Evolutionary conservation across 2,797 vertebrate genomes (phyloP).

Genomic region (Lepidocolaptes lacrymiger): DNA sequence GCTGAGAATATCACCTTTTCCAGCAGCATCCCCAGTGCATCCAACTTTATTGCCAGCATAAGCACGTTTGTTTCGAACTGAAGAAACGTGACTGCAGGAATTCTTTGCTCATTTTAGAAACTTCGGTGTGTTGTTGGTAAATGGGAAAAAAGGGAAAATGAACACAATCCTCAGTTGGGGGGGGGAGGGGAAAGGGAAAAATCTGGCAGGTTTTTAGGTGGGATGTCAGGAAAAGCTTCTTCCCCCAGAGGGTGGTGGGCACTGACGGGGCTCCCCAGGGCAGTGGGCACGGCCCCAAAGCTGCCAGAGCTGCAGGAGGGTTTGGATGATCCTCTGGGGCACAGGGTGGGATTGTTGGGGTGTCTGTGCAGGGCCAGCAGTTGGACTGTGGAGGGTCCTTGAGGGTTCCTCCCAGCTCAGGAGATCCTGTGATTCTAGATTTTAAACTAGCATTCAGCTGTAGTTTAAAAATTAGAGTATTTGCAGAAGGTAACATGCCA

Average conservation of each 20-base stretch:
- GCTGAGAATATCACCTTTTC: not conserved
- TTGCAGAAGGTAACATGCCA: not conserved
- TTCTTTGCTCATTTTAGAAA: not conserved
- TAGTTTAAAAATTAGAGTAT: not conserved
- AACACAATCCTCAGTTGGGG: not conserved
- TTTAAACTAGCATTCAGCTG: not conserved
- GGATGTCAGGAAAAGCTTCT: not conserved
- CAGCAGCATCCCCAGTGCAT: not conserved
- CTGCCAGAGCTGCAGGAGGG: not conserved
- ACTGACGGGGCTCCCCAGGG: not conserved
- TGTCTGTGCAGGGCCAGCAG: not conserved
- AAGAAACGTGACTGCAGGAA: not conserved
- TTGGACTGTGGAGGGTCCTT: not conserved
- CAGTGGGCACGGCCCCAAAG: not conserved
- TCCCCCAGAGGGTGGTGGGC: not conserved
- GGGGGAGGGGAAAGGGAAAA: not conserved
- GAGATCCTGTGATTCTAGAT: not conserved
- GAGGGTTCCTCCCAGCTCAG: not conserved
- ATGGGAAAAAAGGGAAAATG: not conserved
- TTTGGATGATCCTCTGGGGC: not conserved
- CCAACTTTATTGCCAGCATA: not conserved
- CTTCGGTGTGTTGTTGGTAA: not conserved
- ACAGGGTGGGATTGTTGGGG: not conserved
- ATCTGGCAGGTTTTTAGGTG: not conserved
- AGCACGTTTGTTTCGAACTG: not conserved